Evolutionary conservation across 2,113 vertebrate species (phyloP), one percentile per base, ranked within the genome.

Genomic region (Callaeas wilsoni): DNA sequence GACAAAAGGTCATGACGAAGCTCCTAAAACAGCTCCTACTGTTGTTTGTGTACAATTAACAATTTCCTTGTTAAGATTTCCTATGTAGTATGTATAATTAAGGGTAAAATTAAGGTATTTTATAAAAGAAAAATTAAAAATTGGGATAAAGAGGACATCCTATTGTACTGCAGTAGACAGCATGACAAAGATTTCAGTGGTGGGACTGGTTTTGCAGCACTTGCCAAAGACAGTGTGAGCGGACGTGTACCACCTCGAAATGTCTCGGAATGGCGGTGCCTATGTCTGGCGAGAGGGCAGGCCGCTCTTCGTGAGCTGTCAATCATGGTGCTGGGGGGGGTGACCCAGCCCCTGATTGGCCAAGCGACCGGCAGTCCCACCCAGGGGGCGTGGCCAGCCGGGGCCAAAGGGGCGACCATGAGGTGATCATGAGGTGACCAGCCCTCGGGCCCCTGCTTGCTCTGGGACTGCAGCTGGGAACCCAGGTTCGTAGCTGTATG

Each of bases 361-460:
- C 52, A 22, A 5, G 2, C 0, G 2, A 4, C 22, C 0, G 1
- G 29, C 7, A 57, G 52, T 21, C 29, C 22, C 42, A 4, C 29
- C 64, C 12, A 15, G 42, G 17, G 25, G 63, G 42, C 1, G 5
- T 42, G 42, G 6, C 52, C 17, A 44, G n/a, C 3, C 2, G 0
- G 60, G 12, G 4, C 33, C 50, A 6, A 16, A 22, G 42, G 3
- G 1, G 8, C 21, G 64, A 22, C 17, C 27, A 2, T 1, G 4
- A 2, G 4, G 20, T 12, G 64, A 22, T 13, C 27, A 2, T 1
- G 4, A 2, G 4, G 20, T 12, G 16, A 9, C 9, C 3, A 1
- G 1, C 0, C 1, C 4, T 26, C 0, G 0, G 2, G 5, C 3
- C 19, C 3, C 6, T 6, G 16, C 9, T 12, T 37, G 7, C 8